Evolutionary conservation across 2,888 invertebrate species (phyloP).

Genomic region (Drosophila ezoana): DNA sequence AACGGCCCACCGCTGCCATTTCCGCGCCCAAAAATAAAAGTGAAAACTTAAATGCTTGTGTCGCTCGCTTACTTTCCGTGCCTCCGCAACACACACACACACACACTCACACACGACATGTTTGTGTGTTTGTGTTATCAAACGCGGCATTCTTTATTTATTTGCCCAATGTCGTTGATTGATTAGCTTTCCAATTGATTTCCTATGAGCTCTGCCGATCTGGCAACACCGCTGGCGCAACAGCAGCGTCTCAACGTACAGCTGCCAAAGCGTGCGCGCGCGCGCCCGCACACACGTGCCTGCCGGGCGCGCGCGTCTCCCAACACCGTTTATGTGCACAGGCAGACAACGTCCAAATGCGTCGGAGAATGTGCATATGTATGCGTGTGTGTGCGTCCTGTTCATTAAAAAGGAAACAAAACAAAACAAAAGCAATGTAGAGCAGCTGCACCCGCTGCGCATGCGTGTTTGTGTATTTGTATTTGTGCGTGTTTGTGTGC

Average conservation of each 20-base stretch:
- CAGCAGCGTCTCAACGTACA: slow-evolving; percentile 21
- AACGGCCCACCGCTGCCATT: slow-evolving; percentile 59
- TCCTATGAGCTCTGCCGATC: slow-evolving; percentile 25
- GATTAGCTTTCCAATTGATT: slow-evolving; percentile 63
- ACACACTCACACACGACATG: background rate
- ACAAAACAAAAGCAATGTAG: slow-evolving; percentile 51
- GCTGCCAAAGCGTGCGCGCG: slow-evolving; percentile 10
- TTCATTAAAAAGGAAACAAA: slow-evolving; percentile 36
- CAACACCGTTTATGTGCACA: background rate
- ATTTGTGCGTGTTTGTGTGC: background rate
- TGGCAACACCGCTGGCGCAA: slow-evolving; percentile 32
- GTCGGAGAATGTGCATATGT: background rate
- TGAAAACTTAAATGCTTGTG: slow-evolving; percentile 61
- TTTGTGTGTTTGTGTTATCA: slow-evolving; percentile 50
- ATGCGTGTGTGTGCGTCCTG: slow-evolving; percentile 37
- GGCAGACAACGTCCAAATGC: slow-evolving; percentile 2
- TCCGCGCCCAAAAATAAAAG: slow-evolving; percentile 76
- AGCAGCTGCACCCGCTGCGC: slow-evolving; percentile 52
- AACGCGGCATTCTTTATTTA: slow-evolving; percentile 69
- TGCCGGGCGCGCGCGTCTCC: background rate
- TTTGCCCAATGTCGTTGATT: slow-evolving; percentile 64
- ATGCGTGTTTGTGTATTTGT: slow-evolving; percentile 12
- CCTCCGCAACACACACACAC: slow-evolving; percentile 12
- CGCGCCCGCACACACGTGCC: slow-evolving; percentile 10
- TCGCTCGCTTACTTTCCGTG: slow-evolving; percentile 29